Conservation (phyloP, 2,888 invertebrate genomes). For the Aquatica leii region DNA sequence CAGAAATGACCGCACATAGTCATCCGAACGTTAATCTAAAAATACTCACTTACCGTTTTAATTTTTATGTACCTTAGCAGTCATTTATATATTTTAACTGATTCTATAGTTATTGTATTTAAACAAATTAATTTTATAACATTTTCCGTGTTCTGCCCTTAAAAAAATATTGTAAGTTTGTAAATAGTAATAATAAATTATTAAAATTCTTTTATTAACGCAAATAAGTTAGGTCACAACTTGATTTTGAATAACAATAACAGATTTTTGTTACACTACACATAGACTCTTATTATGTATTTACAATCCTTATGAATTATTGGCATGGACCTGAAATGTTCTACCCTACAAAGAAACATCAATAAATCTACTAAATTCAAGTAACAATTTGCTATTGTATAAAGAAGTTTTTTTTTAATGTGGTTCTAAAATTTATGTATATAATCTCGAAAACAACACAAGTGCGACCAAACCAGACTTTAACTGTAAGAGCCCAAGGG, state of each 20-base stretch:
- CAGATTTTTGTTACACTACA: conserved; percentile 59
- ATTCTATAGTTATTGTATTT: no score
- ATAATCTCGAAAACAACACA: conserved; percentile 55
- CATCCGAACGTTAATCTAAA: no score
- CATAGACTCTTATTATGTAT: conserved; percentile 60
- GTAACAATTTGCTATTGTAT: conserved; percentile 58
- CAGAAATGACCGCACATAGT: no score
- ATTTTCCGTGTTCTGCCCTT: no score
- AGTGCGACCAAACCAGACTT: conserved; percentile 52
- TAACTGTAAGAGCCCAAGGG: conserved; percentile 49
- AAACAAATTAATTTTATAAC: no score
- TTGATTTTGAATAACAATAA: conserved; percentile 61
- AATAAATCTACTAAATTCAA: conserved; percentile 60
- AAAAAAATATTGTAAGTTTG: no score
- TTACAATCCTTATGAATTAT: conserved; percentile 55
- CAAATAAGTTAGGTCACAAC: conserved; percentile 63
- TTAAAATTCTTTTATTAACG: conserved; percentile 62
- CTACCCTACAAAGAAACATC: conserved; percentile 61
- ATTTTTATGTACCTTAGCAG: no score
- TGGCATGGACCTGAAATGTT: conserved; percentile 57
- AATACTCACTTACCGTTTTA: no score
- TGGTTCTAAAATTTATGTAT: conserved; percentile 37
- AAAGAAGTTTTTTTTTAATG: conserved; percentile 48
- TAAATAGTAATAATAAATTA: no score
- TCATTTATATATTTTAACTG: no score